Evolutionary conservation across 2,797 vertebrate species (phyloP).

Genomic region (Hafferia zeledoni): DNA sequence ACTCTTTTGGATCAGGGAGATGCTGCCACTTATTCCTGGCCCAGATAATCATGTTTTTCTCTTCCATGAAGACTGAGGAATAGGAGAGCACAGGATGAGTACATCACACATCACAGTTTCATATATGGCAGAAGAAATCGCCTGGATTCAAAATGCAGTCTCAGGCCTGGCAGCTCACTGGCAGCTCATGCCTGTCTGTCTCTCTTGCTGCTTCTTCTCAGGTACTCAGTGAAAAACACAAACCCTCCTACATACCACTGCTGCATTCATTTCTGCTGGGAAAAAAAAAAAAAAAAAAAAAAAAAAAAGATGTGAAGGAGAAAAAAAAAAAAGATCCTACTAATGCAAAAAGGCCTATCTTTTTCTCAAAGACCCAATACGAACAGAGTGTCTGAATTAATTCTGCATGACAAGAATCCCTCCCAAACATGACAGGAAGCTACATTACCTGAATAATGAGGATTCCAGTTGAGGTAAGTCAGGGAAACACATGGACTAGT

Average conservation of each 20-base stretch:
- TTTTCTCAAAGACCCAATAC: background rate
- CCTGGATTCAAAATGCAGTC: background rate
- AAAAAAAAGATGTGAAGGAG: background rate
- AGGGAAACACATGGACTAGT: background rate
- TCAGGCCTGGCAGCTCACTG: background rate
- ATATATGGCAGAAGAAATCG: background rate
- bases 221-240: background rate
- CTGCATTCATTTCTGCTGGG: background rate
- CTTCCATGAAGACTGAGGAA: background rate
- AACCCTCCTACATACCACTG: background rate
- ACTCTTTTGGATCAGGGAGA: background rate
- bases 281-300: background rate
- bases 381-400: background rate
- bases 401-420: constrained; percentile 27
- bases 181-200: background rate
- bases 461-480: constrained; percentile 15
- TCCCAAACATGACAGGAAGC: constrained; percentile 29
- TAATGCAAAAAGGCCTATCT: background rate
- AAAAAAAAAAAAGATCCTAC: background rate
- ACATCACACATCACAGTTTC: background rate
- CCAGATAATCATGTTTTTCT: background rate
- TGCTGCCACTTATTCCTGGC: background rate
- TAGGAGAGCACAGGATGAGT: background rate
- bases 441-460: constrained; percentile 34
- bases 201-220: background rate